Evolutionary conservation across 2,113 vertebrate genomes (phyloP).

Genomic region (Dipodomys ordii): DNA sequence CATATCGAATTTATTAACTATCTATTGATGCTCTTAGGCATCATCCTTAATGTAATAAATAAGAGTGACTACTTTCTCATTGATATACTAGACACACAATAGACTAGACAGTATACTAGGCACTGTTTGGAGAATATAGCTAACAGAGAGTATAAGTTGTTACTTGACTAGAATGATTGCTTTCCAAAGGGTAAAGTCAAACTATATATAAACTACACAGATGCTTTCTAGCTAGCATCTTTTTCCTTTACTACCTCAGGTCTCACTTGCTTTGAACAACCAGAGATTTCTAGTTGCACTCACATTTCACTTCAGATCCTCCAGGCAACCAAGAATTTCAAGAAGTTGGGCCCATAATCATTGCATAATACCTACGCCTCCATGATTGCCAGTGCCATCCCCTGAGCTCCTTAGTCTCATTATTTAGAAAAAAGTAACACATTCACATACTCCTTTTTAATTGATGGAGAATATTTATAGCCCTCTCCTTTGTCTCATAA

Average conservation of each 20-base stretch:
- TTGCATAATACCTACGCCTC: too few species aligned
- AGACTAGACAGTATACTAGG: not conserved
- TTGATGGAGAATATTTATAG: not conserved
- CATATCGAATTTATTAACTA: not conserved
- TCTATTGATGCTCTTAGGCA: not conserved
- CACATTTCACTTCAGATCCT: not conserved
- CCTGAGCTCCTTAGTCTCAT: not conserved
- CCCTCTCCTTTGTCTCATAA: not conserved
- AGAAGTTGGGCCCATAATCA: fast-evolving
- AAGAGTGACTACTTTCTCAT: not conserved
- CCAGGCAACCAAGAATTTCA: too few species aligned
- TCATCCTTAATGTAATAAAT: not conserved
- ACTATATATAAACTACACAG: not conserved
- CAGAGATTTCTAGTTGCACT: not conserved
- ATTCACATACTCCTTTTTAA: not conserved
- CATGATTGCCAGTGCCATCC: not conserved
- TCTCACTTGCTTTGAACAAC: not conserved
- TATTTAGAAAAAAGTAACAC: too few species aligned
- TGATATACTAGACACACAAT: too few species aligned
- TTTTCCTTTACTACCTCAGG: not conserved
- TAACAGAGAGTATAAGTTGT: not conserved
- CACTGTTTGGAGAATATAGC: not conserved
- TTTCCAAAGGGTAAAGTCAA: not conserved
- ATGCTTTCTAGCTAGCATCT: fast-evolving
- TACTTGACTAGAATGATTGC: not conserved